Percentiles rank a stretch among this genome's conserved stretches.
phyloP scores from a whole-genome alignment of 2,113 vertebrate species.

The Alosa alosa region DNA sequence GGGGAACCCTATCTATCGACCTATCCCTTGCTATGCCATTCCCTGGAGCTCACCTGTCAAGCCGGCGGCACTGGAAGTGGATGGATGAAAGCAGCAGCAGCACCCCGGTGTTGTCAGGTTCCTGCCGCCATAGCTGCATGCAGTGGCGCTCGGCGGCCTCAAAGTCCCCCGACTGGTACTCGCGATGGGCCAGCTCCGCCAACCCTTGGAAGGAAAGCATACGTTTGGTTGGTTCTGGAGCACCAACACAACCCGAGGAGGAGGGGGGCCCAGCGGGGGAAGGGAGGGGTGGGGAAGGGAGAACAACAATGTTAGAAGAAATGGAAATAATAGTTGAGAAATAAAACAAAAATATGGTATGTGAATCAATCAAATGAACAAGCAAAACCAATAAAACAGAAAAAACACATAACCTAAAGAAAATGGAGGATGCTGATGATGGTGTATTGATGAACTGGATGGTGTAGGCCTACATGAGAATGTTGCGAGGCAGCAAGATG shows the following conservation, averaged over 20 bases:
- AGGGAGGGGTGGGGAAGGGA: slow-evolving; percentile 50
- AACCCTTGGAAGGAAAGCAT: slow-evolving; percentile 99
- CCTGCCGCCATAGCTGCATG: slow-evolving; percentile 99
- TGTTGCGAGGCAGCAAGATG: not conserved
- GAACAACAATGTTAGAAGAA: slow-evolving; percentile 92
- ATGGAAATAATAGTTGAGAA: slow-evolving; percentile 73
- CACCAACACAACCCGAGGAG: slow-evolving; percentile 88
- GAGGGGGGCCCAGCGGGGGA: not conserved
- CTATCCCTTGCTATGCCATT: not conserved
- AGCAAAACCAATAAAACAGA: slow-evolving; percentile 27
- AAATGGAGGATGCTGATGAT: not conserved
- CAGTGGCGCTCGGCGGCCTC: slow-evolving; percentile 99
- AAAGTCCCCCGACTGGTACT: slow-evolving; percentile 99
- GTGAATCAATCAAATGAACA: slow-evolving; percentile 61
- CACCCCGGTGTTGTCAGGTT: slow-evolving; percentile 98
- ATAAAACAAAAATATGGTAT: slow-evolving; percentile 42
- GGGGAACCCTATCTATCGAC: slow-evolving; percentile 13
- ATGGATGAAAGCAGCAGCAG: slow-evolving; percentile 96
- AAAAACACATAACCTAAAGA: slow-evolving; percentile 6
- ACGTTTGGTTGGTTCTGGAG: slow-evolving; percentile 99
- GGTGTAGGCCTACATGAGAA: not conserved
- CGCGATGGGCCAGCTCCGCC: slow-evolving; percentile 98
- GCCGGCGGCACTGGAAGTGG: slow-evolving; percentile 98
- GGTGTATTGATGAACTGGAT: not conserved
- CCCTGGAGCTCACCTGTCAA: slow-evolving; percentile 86